Base-by-base conservation (phyloP, 2,797 vertebrate species). In the Coluber constrictor region DNA sequence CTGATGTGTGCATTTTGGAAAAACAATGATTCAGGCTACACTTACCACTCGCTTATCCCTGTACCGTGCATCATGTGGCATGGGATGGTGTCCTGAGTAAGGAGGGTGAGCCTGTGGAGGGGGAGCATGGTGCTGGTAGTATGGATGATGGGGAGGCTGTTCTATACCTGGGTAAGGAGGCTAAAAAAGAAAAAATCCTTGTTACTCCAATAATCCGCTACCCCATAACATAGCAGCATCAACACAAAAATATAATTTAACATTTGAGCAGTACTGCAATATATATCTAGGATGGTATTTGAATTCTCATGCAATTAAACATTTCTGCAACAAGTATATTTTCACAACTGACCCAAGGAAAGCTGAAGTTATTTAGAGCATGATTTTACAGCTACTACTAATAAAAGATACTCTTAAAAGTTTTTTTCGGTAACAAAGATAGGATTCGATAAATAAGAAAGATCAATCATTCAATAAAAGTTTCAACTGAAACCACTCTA, bases 121-220 rank as follows among this genome's bases (percentile, higher is more conserved):
- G 8, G 99, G 98, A 74, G 99, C 98, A 79, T 99, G 99, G 90
- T 99, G 99, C 91, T 99, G 99, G 97, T 99, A 99, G 92, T 99
- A 99, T 5, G 98, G 98, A 96, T 96, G 99, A 95, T 99, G 96
- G 92, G 98, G 97, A 60, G 98, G 98, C 90, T 99, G 99, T 97
- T 99, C 99, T 97, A 99, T 98, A 87, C 98, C 98, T 1, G 99
- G 98, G 95, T 99, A 99, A 0, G 98, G 98, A 1, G 98, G 98
- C 99, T 99, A 95, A 59, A 96, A 97, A 93, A 93, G n/a, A 47
- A 91, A 95, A 56, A 94, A 1, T 94, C 83, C 87, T 83, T 91
- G 88, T 88, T 95, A 92, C 3, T 86, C 47, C 12, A 32, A 15
- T 47, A 79, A n/a, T 66, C 43, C 32, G 4, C n/a, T 59, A 60